Conservation (phyloP, 2,888 invertebrate species). For the Bedellia somnulentella region DNA sequence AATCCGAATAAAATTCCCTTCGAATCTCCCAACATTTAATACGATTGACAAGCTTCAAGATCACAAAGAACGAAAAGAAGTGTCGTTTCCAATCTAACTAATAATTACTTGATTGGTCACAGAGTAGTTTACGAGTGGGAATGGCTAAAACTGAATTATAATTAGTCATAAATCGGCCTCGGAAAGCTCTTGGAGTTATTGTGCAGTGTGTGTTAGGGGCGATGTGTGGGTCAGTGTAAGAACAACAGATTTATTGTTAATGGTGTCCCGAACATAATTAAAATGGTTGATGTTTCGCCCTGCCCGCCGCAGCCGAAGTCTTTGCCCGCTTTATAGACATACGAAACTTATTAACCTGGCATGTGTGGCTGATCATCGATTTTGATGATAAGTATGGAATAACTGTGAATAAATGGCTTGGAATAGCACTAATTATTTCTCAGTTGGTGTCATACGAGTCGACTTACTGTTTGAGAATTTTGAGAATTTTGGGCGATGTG, state of each 20-base stretch:
- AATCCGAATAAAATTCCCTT: too few species aligned
- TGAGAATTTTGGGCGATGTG: too few species aligned
- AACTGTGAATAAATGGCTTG: too few species aligned
- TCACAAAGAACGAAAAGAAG: too few species aligned
- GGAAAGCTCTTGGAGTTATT: too few species aligned
- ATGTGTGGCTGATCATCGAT: slow-evolving; percentile 1
- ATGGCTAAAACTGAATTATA: slow-evolving; percentile 43
- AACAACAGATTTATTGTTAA: slow-evolving; percentile 59
- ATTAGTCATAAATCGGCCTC: slow-evolving; percentile 42
- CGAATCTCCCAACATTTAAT: too few species aligned
- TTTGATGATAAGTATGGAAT: neutral
- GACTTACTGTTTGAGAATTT: too few species aligned
- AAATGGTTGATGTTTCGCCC: slow-evolving; percentile 58
- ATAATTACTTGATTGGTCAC: slow-evolving; percentile 52
- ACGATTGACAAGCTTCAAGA: too few species aligned
- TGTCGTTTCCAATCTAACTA: too few species aligned
- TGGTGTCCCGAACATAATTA: slow-evolving; percentile 59
- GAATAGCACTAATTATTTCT: too few species aligned
- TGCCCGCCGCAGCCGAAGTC: slow-evolving; percentile 34
- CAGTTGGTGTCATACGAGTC: too few species aligned
- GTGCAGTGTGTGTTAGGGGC: slow-evolving; percentile 16
- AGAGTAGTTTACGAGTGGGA: slow-evolving; percentile 37
- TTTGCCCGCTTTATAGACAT: slow-evolving; percentile 23
- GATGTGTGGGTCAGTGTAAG: slow-evolving; percentile 16
- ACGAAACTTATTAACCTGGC: slow-evolving; percentile 15